phyloP scores from a whole-genome alignment of 2,797 vertebrate species.

The Gymnopithys bicolor region DNA sequence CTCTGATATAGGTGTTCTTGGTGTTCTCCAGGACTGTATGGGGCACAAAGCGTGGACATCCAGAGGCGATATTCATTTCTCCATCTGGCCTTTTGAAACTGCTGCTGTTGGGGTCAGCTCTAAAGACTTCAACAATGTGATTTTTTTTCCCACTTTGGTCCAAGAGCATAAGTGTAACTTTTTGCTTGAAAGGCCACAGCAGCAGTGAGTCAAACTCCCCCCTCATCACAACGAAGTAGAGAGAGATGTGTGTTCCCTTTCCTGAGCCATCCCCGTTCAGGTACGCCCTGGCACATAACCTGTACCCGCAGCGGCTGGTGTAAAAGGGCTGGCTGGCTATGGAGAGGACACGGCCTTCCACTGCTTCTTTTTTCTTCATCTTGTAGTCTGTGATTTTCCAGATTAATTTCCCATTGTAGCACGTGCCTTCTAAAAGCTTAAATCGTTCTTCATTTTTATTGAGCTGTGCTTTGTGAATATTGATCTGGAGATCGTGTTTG shows the following conservation, averaged over 20 bases:
- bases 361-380: conserved; percentile 80
- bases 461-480: conserved; percentile 85
- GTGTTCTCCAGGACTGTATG: conserved; percentile 79
- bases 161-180: conserved; percentile 86
- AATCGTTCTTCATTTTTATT: conserved; percentile 85
- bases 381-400: conserved; percentile 90
- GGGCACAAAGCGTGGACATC: conserved; percentile 85
- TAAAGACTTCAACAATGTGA: conserved; percentile 84
- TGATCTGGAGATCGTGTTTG: conserved; percentile 84
- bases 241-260: conserved; percentile 85
- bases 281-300: conserved; percentile 84
- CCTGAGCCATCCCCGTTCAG: conserved; percentile 88
- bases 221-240: conserved; percentile 90
- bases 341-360: conserved; percentile 76
- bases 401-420: conserved; percentile 89
- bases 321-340: conserved; percentile 89
- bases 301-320: conserved; percentile 89
- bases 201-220: conserved; percentile 90
- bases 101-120: conserved; percentile 83
- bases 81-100: conserved; percentile 85
- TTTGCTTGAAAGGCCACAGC: conserved; percentile 90
- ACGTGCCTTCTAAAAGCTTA: conserved; percentile 84
- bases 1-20: conserved; percentile 83
- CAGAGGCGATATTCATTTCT: conserved; percentile 86
- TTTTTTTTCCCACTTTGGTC: conserved; percentile 88